phyloP scores from a whole-genome alignment of 2,797 vertebrate genomes.

The Acridotheres tristis region DNA sequence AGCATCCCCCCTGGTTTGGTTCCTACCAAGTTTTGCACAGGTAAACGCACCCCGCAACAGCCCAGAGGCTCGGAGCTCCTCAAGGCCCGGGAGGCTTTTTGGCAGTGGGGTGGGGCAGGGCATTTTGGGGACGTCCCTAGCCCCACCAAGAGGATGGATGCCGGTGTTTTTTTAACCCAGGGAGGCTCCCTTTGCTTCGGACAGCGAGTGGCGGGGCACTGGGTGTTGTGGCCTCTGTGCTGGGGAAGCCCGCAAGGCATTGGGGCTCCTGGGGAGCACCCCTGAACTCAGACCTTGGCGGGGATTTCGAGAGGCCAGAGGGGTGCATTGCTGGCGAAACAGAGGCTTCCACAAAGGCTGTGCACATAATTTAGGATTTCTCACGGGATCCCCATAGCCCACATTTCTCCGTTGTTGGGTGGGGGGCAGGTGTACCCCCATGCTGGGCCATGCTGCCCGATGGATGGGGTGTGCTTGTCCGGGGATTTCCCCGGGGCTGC shows the following conservation, averaged over 20 bases:
- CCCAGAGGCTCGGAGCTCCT: neutral
- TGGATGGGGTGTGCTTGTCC: neutral
- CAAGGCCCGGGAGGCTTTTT: neutral
- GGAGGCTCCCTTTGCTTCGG: neutral
- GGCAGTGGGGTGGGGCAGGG: neutral
- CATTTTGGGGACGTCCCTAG: neutral
- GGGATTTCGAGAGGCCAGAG: neutral
- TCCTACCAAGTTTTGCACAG: fast-evolving
- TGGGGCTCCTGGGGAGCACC: neutral
- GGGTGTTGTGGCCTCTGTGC: neutral
- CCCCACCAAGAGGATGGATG: neutral
- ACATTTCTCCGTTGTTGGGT: neutral
- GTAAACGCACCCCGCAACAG: fast-evolving
- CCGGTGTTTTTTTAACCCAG: fast-evolving
- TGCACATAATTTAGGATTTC: neutral
- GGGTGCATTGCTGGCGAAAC: fast-evolving
- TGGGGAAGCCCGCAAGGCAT: neutral
- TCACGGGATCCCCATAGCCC: neutral
- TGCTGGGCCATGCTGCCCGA: neutral
- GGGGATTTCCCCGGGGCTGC: neutral
- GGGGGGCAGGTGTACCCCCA: neutral
- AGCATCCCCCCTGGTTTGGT: neutral
- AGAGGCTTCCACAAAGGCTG: neutral
- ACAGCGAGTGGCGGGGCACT: fast-evolving
- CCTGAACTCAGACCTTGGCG: neutral